Base-by-base conservation (phyloP, 2,888 invertebrate species). In the Eupithecia vulgata region DNA sequence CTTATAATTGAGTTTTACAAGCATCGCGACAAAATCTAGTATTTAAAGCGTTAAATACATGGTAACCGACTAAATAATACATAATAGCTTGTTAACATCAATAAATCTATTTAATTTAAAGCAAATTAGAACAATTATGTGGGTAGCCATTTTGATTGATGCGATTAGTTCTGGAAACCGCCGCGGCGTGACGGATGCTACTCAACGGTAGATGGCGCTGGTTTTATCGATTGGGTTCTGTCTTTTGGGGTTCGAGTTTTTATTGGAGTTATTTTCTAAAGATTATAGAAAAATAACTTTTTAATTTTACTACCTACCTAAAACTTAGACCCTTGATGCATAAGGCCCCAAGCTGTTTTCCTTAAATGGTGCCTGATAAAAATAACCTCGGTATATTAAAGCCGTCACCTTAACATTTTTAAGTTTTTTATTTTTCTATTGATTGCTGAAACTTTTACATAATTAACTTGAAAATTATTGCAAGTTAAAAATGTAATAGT, bases 91-190 rank as follows among this genome's bases (percentile, higher is more conserved):
- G 85, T 87, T 85, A 88, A 87, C 87, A 85, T 83, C 84, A 88
- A 91, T 92, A 92, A 92, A 92, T 92, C 90, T 89, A 85, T 87
- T 90, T 91, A 90, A 92, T 85, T 87, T 85, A 84, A 89, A 84
- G 88, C 84, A 91, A 91, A 91, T 91, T 88, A 88, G 85, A 83
- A 79, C 90, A 90, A 92, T 92, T 91, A 92, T 75, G 80, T 75
- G 80, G 81, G 30, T 35, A n/a, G 35, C 83, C 84, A 83, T 85
- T 85, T 87, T 88, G 88, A 90, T 88, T 82, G 82, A 88, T 78
- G 78, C 45, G 45, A 68, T 67, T 87, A 84, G 87, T 91, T 79
- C 79, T 3, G 5, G 48, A 76, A 85, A 72, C 71, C 81, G 78
- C 86, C 90, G 81, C 81, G 21, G 83, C 88, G 86, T 87, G 85